Conservation (phyloP, 1,140 invertebrate species). For the Halictus rubicundus region DNA sequence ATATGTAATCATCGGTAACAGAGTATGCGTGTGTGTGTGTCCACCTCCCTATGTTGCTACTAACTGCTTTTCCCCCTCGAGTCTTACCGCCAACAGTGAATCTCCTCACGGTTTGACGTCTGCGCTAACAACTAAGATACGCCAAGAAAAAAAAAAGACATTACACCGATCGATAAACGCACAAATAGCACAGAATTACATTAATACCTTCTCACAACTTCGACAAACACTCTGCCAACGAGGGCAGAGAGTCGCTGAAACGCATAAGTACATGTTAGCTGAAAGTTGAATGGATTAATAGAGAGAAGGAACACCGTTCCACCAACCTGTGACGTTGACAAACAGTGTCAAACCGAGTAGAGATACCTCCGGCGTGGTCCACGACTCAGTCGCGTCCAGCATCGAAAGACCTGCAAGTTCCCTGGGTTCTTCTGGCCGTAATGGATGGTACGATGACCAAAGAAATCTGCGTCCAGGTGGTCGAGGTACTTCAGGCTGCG, state of each 20-base stretch:
- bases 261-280: constrained; percentile 41
- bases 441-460: constrained; percentile 10
- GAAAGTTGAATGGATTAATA: constrained; percentile 59
- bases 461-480: background rate
- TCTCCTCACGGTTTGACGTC: constrained; percentile 25
- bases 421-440: background rate
- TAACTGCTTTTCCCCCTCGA: constrained; percentile 81
- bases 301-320: constrained; percentile 65
- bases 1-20: background rate
- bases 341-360: constrained; percentile 66
- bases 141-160: constrained; percentile 54
- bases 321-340: constrained; percentile 68
- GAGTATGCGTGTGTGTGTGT: background rate
- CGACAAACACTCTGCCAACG: constrained; percentile 30
- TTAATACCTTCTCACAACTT: constrained; percentile 48
- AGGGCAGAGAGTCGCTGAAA: constrained; percentile 53
- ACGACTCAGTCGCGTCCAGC: constrained; percentile 37
- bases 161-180: constrained; percentile 54
- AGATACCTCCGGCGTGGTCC: constrained; percentile 59
- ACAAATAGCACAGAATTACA: constrained; percentile 56
- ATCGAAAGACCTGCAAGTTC: constrained; percentile 38
- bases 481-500: too few relatives aligned
- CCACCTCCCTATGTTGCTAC: constrained; percentile 43
- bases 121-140: constrained; percentile 38
- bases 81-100: constrained; percentile 72